These are phyloP conservation scores for Megalops cyprinoides DNA, from an alignment of 2,797 vertebrate genomes.

Conservation along the genomic window DNA sequence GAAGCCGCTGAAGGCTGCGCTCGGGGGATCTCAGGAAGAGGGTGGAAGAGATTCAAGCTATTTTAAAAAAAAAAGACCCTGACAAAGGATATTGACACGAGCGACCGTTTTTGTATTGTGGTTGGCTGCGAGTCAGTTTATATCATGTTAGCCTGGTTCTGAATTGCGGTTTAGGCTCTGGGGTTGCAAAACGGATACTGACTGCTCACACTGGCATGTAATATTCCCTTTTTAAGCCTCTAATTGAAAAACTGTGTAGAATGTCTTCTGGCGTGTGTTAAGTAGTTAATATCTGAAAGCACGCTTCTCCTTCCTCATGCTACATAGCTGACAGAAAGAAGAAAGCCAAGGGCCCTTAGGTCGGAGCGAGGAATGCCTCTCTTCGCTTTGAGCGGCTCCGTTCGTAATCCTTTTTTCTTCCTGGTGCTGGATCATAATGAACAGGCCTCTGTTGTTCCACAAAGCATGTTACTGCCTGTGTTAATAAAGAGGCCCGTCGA, in stretches of 20 bases:
- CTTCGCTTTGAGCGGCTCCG: conserved; percentile 27
- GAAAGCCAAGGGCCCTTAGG: conserved; percentile 35
- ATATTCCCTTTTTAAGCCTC: neutral
- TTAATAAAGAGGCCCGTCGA: conserved; percentile 45
- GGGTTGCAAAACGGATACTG: neutral
- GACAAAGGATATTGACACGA: neutral
- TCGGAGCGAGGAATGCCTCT: conserved; percentile 39
- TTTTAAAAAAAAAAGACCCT: neutral
- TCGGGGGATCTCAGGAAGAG: too few relatives aligned
- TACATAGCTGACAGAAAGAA: conserved; percentile 46
- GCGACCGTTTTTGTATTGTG: neutral
- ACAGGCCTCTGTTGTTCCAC: conserved; percentile 31
- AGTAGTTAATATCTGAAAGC: neutral
- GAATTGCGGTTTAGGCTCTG: neutral
- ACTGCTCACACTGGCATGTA: neutral
- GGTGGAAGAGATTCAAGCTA: conserved; percentile 55
- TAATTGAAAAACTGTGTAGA: neutral
- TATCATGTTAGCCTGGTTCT: neutral
- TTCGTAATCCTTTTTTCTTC: conserved; percentile 37
- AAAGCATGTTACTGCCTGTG: conserved; percentile 37
- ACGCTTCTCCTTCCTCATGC: conserved; percentile 48
- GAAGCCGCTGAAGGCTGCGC: too few relatives aligned
- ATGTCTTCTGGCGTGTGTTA: neutral
- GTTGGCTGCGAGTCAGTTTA: too few relatives aligned
- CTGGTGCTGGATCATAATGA: conserved; percentile 39